Percentiles rank a stretch among this genome's conserved stretches.
phyloP scores from a whole-genome alignment of 2,797 vertebrate genomes.

The Furcifer pardalis region DNA sequence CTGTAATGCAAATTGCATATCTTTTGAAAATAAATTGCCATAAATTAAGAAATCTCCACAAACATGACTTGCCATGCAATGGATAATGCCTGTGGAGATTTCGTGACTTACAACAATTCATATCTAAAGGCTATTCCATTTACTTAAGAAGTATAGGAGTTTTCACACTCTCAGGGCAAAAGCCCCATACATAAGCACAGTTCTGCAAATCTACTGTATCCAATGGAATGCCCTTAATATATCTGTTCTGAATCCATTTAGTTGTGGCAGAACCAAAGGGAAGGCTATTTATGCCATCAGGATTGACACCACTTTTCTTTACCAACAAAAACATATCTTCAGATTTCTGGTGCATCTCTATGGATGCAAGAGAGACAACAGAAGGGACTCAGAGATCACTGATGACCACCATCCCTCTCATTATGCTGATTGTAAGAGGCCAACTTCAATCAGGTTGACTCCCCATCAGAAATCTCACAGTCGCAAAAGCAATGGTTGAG shows the following conservation, averaged over 20 bases:
- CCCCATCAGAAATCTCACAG: slow-evolving; percentile 45
- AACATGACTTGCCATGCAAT: too few species aligned
- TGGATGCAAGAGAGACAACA: background rate
- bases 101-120: too few species aligned
- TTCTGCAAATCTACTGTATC: background rate
- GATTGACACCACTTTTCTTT: background rate
- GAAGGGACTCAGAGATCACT: slow-evolving; percentile 31
- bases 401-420: background rate
- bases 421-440: slow-evolving; percentile 15
- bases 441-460: slow-evolving; percentile 9
- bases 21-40: too few species aligned
- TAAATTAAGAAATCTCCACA: too few species aligned
- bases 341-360: background rate
- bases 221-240: background rate
- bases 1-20: too few species aligned
- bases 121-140: too few species aligned
- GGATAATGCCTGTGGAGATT: too few species aligned
- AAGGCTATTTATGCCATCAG: background rate
- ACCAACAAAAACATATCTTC: background rate
- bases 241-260: background rate
- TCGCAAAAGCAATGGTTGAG: slow-evolving; percentile 35
- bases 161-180: background rate
- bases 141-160: background rate
- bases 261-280: background rate
- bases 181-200: background rate